Evolutionary conservation across 2,888 invertebrate species (phyloP).

Genomic region (Coelinius sp.): DNA sequence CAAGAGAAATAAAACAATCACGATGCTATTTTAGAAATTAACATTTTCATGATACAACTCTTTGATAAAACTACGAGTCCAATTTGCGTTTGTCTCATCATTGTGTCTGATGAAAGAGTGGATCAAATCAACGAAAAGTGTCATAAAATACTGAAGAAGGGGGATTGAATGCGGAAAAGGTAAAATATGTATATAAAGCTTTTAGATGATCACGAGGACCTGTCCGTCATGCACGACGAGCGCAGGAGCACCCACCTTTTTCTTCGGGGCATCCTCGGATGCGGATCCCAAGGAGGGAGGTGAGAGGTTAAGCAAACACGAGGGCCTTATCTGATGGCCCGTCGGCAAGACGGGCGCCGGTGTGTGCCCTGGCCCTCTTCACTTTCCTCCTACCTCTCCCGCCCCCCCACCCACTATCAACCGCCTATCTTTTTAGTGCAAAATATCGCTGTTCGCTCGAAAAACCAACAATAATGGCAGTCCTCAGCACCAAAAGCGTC

Average conservation of each 20-base stretch:
- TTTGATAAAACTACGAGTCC: not conserved
- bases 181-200: too few relatives aligned
- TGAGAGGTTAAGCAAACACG: slow-evolving; percentile 70
- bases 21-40: slow-evolving; percentile 2
- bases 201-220: slow-evolving; percentile 38
- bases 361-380: slow-evolving; percentile 45
- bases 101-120: too few relatives aligned
- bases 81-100: too few relatives aligned
- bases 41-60: slow-evolving; percentile 4
- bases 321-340: slow-evolving; percentile 68
- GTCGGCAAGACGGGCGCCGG: slow-evolving; percentile 55
- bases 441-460: slow-evolving; percentile 23
- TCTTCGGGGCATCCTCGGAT: slow-evolving; percentile 35
- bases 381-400: slow-evolving; percentile 40
- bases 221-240: slow-evolving; percentile 39
- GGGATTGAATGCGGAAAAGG: too few relatives aligned
- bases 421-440: not conserved
- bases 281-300: slow-evolving; percentile 51
- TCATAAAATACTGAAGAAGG: not conserved
- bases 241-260: slow-evolving; percentile 38
- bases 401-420: slow-evolving; percentile 51
- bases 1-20: not conserved
- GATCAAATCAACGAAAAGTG: not conserved
- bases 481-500: too few relatives aligned
- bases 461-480: slow-evolving; percentile 3